Evolutionary conservation across 2,797 vertebrate genomes (phyloP).

Genomic region (Lepus townsendii): DNA sequence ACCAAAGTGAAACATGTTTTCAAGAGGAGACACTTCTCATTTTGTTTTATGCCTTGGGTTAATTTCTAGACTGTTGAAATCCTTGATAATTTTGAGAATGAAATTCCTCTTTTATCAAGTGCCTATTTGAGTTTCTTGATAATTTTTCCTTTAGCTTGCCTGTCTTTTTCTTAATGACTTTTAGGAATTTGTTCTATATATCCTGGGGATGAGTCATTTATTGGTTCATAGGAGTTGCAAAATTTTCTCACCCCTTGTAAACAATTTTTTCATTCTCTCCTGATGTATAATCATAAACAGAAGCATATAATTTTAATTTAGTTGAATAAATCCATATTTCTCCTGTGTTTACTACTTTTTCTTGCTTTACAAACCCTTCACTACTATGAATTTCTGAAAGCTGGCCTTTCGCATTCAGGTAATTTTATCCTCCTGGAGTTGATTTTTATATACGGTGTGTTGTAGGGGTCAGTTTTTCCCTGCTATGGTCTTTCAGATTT

Average conservation of each 20-base stretch:
- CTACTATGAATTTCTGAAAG: slow-evolving; percentile 11
- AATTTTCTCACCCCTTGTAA: neutral
- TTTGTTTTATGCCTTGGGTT: neutral
- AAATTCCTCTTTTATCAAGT: slow-evolving; percentile 10
- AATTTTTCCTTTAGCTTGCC: neutral
- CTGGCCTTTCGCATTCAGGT: neutral
- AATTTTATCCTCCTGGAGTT: neutral
- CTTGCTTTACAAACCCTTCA: slow-evolving; percentile 5
- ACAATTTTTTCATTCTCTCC: neutral
- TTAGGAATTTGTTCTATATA: slow-evolving; percentile 10
- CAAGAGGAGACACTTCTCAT: neutral
- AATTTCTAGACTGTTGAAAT: neutral
- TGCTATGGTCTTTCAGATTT: neutral
- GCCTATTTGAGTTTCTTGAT: neutral
- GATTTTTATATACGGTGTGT: neutral
- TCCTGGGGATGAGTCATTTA: neutral
- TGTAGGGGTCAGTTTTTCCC: neutral
- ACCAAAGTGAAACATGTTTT: neutral
- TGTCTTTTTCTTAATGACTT: slow-evolving; percentile 42
- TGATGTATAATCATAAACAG: neutral
- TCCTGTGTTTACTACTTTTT: neutral
- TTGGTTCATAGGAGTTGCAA: neutral
- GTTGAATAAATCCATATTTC: neutral
- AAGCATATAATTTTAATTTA: neutral
- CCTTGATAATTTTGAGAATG: neutral